Percentiles rank a stretch among this genome's conserved stretches.
These are phyloP conservation scores for Apis laboriosa DNA, from an alignment of 1,140 invertebrate species.

Conservation along the genomic window DNA sequence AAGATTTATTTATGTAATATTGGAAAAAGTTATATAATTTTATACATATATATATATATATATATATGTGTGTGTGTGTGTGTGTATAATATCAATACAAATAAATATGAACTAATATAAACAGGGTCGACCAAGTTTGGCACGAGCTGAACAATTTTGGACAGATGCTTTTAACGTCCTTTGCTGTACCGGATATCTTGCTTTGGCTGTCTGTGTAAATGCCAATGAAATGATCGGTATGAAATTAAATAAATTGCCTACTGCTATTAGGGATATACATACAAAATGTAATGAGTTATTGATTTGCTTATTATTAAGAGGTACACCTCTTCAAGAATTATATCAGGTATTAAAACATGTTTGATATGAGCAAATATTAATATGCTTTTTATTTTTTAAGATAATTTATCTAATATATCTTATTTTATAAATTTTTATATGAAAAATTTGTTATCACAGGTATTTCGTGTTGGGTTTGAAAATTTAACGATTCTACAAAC, in stretches of 20 bases:
- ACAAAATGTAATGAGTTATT: constrained; percentile 89
- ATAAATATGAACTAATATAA: constrained; percentile 30
- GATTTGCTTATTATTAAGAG: constrained; percentile 86
- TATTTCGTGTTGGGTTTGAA: constrained; percentile 83
- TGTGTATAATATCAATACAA: background rate
- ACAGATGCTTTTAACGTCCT: constrained; percentile 89
- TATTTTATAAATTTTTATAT: too few relatives aligned
- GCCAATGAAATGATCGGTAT: constrained; percentile 84
- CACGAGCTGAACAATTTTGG: constrained; percentile 83
- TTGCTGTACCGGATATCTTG: constrained; percentile 85
- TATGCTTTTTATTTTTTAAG: too few relatives aligned
- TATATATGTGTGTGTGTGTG: too few relatives aligned
- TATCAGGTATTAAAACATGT: constrained; percentile 83
- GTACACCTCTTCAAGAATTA: constrained; percentile 86
- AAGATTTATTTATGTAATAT: constrained; percentile 86
- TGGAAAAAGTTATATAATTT: too few relatives aligned
- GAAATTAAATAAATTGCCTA: constrained; percentile 81
- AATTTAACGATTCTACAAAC: constrained; percentile 81
- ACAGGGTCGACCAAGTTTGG: constrained; percentile 84
- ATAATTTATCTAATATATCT: too few relatives aligned
- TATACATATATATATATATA: too few relatives aligned
- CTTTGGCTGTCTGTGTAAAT: constrained; percentile 84
- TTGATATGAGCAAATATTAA: background rate
- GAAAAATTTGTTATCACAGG: constrained; percentile 68
- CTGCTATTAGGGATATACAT: constrained; percentile 88